phyloP scores from a whole-genome alignment of 2,797 vertebrate genomes.

The Orientallactaga sibirica region DNA sequence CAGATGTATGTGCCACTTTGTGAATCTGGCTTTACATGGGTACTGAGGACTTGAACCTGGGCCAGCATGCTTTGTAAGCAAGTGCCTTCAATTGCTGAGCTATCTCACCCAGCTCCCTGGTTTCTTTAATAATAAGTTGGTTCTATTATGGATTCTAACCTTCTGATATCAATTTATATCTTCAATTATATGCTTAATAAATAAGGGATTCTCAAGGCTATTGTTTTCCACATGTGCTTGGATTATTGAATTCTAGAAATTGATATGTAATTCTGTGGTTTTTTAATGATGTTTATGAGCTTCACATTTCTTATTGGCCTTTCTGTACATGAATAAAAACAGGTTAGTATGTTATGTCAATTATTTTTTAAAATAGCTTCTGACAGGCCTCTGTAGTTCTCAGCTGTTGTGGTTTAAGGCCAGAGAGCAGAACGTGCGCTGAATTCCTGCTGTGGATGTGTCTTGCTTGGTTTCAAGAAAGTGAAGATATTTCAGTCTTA shows the following conservation, averaged over 20 bases:
- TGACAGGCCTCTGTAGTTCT: accelerated
- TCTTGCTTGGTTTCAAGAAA: neutral
- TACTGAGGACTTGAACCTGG: too few relatives aligned
- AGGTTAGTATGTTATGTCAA: neutral
- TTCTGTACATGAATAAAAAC: slow-evolving; percentile 41
- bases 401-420: neutral
- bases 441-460: neutral
- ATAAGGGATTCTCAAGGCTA: neutral
- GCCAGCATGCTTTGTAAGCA: too few relatives aligned
- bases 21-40: too few relatives aligned
- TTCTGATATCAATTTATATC: slow-evolving; percentile 15
- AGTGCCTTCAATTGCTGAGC: too few relatives aligned
- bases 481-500: neutral
- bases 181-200: slow-evolving; percentile 18
- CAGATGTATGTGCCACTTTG: too few relatives aligned
- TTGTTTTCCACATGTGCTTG: slow-evolving; percentile 1
- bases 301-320: neutral
- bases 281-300: slow-evolving; percentile 45
- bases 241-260: neutral
- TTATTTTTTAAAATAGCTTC: slow-evolving; percentile 8
- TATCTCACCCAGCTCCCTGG: neutral
- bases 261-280: neutral
- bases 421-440: neutral
- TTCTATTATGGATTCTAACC: slow-evolving; percentile 7
- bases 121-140: slow-evolving; percentile 13